Evolutionary conservation across 2,888 invertebrate genomes (phyloP), one percentile per base, ranked within the genome.

Genomic region (Gari tellinella): DNA sequence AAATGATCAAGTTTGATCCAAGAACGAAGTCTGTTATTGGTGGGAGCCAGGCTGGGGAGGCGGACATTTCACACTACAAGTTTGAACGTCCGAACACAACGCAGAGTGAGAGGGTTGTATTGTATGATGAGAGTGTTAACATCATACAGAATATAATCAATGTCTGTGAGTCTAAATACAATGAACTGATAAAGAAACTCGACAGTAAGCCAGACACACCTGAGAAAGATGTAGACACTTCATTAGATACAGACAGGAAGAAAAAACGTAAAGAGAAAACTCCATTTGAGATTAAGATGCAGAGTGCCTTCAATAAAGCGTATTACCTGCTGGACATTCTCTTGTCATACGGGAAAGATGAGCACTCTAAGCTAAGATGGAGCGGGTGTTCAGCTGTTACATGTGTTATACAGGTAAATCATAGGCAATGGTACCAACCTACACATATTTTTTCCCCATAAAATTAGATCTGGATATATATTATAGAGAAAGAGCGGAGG

Each of bases 271-370:
- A 72, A 53, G 25, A 62, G 15, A 83, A 83, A 61, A 76, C 83
- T 43, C 83, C 85, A n/a, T 84, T 86, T 56, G 81, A 82, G n/a
- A 61, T 64, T 51, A 85, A 80, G 73, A 86, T 82, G 82, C 74
- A 85, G 21, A 63, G 83, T 37, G 90, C 90, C 4, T 87, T 90
- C 46, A 83, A 80, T 41, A 89, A 86, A 64, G 84, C 89, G 1
- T 90, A 89, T 63, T 81, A 86, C 19, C 62, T 86, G n/a, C 80
- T 87, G 38, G 91, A 91, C 72, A 83, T 85, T 51, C 76, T 90
- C 37, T 66, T 91, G 63, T 89, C 90, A 0, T 89, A 88, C 76
- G 91, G 91, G 3, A 89, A 89, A 70, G 89, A 89, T 72, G 91
- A 91, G 68, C 81, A 80, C 26, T 91, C 91, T 5, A 81, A 85